Evolutionary conservation across 2,797 vertebrate species (phyloP).

Genomic region (Anguilla megastoma): DNA sequence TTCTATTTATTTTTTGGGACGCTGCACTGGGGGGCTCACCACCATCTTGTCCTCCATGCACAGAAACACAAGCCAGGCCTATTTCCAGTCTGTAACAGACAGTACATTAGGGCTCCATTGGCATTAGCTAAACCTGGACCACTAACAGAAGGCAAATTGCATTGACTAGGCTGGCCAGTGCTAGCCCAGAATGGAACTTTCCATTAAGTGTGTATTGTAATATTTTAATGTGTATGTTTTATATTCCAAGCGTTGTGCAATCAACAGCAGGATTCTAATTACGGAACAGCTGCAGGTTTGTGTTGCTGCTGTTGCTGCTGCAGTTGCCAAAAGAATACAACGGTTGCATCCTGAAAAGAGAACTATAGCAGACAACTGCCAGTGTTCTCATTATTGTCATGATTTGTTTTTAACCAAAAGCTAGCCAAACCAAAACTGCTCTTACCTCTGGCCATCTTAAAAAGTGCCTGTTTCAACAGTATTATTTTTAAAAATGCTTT

Average conservation of each 20-base stretch:
- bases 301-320: constrained; percentile 45
- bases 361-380: background rate
- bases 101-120: background rate
- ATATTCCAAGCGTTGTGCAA: constrained; percentile 53
- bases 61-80: constrained; percentile 23
- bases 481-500: constrained; percentile 65
- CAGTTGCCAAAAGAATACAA: constrained; percentile 41
- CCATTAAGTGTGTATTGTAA: constrained; percentile 44
- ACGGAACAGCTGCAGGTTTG: constrained; percentile 43
- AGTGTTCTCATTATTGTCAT: background rate
- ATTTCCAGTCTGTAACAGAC: background rate
- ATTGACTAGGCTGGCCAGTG: constrained; percentile 40
- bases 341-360: background rate
- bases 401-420: constrained; percentile 46
- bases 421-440: constrained; percentile 63
- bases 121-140: background rate
- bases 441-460: constrained; percentile 48
- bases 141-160: constrained; percentile 35
- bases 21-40: constrained; percentile 51
- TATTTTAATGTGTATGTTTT: background rate
- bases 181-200: constrained; percentile 52
- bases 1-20: constrained; percentile 75
- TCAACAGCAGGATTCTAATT: constrained; percentile 53
- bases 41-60: constrained; percentile 38
- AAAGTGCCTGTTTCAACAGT: constrained; percentile 76